Conservation (phyloP, 2,888 invertebrate species). For the Eustalomyia histrio region DNA sequence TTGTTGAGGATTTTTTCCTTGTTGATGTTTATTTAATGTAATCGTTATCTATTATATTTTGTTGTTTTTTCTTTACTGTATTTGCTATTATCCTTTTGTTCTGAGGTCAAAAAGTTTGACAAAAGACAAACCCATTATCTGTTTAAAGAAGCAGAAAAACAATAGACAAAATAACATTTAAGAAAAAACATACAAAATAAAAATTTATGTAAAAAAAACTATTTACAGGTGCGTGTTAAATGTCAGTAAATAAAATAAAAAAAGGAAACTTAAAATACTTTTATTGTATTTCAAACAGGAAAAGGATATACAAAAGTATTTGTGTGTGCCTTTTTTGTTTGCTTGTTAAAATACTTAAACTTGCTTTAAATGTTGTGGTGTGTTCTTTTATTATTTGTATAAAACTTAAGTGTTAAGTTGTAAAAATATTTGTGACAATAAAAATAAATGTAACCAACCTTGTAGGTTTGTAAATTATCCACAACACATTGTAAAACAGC, state of each 20-base stretch:
- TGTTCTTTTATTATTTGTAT: neutral
- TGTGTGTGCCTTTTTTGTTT: conserved; percentile 8
- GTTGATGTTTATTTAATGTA: conserved; percentile 22
- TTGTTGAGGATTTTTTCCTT: neutral
- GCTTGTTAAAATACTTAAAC: conserved; percentile 11
- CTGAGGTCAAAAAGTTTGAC: conserved; percentile 35
- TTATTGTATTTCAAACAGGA: conserved; percentile 8
- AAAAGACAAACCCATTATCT: conserved; percentile 40
- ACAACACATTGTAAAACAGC: conserved; percentile 85
- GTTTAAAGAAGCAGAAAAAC: conserved; percentile 31
- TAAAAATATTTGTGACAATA: conserved; percentile 29
- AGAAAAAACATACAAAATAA: neutral
- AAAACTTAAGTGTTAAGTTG: conserved; percentile 8
- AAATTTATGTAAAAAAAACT: neutral
- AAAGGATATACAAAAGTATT: conserved; percentile 9
- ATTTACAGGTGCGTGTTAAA: conserved; percentile 59
- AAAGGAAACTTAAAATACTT: conserved; percentile 30
- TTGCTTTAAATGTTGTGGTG: conserved; percentile 22
- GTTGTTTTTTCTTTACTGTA: conserved; percentile 22
- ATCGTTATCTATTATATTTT: conserved; percentile 42
- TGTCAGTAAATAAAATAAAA: conserved; percentile 47
- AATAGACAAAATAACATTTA: neutral
- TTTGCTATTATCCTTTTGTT: neutral
- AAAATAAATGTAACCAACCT: conserved; percentile 80
- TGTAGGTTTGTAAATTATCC: conserved; percentile 85